Conservation (phyloP, 2,797 vertebrate species). For the Cryptoblepharus egeriae region DNA sequence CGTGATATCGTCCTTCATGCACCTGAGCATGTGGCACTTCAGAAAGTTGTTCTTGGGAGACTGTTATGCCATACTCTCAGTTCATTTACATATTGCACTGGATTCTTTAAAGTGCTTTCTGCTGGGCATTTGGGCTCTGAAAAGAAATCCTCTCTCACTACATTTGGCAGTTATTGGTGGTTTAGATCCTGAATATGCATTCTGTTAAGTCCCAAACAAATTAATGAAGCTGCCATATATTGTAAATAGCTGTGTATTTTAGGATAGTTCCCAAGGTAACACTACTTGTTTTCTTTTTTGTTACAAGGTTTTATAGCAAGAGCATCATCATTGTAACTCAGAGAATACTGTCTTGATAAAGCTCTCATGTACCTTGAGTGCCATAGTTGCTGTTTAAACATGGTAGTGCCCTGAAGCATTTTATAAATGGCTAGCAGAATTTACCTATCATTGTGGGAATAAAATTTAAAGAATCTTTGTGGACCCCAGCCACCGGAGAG, state of each 20-base stretch:
- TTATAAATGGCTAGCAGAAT: too few relatives aligned
- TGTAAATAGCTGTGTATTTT: not conserved
- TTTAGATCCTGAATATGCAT: not conserved
- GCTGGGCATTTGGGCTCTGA: not conserved
- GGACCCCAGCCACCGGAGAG: too few relatives aligned
- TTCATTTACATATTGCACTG: constrained; percentile 10
- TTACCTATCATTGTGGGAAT: too few relatives aligned
- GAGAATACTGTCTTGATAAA: not conserved
- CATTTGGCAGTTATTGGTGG: not conserved
- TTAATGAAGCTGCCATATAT: not conserved
- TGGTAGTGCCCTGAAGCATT: not conserved
- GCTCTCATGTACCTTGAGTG: not conserved
- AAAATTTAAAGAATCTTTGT: too few relatives aligned
- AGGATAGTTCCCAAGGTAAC: not conserved
- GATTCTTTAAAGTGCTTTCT: not conserved
- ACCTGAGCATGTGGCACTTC: not conserved
- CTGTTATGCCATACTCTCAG: not conserved
- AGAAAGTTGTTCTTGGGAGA: not conserved
- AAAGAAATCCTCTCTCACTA: not conserved
- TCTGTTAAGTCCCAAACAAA: constrained; percentile 1
- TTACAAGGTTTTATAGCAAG: too few relatives aligned
- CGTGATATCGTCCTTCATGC: too few relatives aligned
- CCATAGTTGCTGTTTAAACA: not conserved
- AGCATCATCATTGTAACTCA: not conserved
- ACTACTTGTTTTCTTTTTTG: not conserved